phyloP scores from a whole-genome alignment of 2,113 vertebrate genomes.

The Brachionichthys hirsutus region DNA sequence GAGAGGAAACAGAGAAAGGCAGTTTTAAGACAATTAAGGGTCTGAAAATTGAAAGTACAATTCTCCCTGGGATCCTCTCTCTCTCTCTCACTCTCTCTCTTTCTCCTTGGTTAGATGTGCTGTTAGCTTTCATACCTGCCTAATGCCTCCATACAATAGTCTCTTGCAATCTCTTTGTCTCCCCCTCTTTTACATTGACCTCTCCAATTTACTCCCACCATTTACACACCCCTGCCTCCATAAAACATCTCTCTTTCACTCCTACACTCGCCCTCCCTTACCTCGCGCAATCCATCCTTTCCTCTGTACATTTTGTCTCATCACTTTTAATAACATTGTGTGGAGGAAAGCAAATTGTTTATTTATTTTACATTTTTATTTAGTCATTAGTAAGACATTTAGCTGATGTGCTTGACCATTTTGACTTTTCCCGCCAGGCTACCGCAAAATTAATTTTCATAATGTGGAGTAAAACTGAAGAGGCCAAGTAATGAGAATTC shows the following conservation, averaged over 20 bases:
- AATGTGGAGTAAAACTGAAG: too few species aligned
- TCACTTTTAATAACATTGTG: background rate
- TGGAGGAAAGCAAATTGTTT: conserved; percentile 48
- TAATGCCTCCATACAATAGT: conserved; percentile 60
- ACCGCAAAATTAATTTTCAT: background rate
- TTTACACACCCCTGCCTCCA: conserved; percentile 29
- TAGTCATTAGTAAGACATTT: conserved; percentile 9
- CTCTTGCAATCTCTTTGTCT: conserved; percentile 17
- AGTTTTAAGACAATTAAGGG: conserved; percentile 72
- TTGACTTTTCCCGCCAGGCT: background rate
- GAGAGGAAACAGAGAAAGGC: conserved; percentile 52
- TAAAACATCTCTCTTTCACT: conserved; percentile 17
- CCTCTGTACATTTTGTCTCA: conserved; percentile 3
- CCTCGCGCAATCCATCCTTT: conserved; percentile 5
- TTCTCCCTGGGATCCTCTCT: conserved; percentile 61
- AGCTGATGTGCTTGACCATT: conserved; percentile 13
- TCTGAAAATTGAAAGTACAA: conserved; percentile 75
- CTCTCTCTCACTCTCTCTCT: conserved; percentile 28
- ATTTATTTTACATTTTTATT: conserved; percentile 35
- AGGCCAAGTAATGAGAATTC: too few species aligned
- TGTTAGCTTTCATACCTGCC: conserved; percentile 67
- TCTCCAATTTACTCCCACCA: conserved; percentile 27
- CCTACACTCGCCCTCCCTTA: background rate
- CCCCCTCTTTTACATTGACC: conserved; percentile 31
- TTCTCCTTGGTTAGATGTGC: conserved; percentile 35